Conservation (phyloP, 1,140 invertebrate species). For the Pentalonia nigronervosa region DNA sequence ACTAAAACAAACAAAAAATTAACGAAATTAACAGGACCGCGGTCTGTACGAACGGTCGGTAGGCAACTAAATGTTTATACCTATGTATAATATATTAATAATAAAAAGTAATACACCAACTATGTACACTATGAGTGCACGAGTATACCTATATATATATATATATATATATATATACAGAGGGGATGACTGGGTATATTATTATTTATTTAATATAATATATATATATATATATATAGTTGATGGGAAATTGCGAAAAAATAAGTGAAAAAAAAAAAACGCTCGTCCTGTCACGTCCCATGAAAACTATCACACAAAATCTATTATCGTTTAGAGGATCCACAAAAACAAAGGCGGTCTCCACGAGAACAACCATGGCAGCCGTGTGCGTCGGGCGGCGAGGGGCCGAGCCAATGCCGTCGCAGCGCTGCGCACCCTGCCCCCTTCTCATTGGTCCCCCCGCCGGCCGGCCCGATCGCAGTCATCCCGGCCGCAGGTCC, state of each 20-base stretch:
- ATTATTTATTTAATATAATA: too few species aligned
- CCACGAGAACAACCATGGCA: constrained; percentile 22
- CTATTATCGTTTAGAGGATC: constrained; percentile 40
- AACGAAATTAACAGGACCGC: background rate
- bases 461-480: background rate
- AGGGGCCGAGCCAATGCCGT: constrained; percentile 22
- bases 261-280: background rate
- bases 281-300: background rate
- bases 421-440: constrained; percentile 32
- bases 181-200: too few species aligned
- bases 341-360: constrained; percentile 54
- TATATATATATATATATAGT: background rate
- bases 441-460: constrained; percentile 45
- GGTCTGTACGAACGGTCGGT: background rate
- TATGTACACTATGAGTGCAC: too few species aligned
- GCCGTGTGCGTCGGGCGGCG: constrained; percentile 1
- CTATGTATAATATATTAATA: background rate
- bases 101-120: background rate
- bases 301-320: constrained; percentile 34
- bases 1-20: background rate
- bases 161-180: too few species aligned
- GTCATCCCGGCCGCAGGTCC: background rate
- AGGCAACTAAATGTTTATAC: background rate
- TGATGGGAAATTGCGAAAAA: constrained; percentile 9
- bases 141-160: too few species aligned